Conservation (phyloP, 1,140 invertebrate species). For the Musca domestica region DNA sequence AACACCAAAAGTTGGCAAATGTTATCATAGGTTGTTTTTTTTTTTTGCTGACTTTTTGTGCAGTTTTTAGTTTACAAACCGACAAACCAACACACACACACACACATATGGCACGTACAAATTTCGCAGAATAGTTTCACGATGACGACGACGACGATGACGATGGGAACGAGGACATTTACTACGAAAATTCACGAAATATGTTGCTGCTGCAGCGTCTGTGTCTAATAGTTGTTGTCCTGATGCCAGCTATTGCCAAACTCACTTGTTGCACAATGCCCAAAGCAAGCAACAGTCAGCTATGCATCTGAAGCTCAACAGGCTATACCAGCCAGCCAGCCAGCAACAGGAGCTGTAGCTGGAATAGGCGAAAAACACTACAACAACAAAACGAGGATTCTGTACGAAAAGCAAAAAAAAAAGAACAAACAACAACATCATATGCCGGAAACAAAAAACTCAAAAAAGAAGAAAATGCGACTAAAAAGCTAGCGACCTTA, state of each 20-base stretch:
- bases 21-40: background rate
- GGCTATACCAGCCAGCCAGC: background rate
- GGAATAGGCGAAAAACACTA: background rate
- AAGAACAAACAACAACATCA: background rate
- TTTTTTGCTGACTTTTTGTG: background rate
- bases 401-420: background rate
- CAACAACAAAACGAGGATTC: background rate
- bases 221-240: conserved; percentile 46
- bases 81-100: no score
- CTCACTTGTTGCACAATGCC: conserved; percentile 53
- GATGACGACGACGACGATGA: background rate
- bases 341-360: conserved; percentile 8
- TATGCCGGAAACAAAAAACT: background rate
- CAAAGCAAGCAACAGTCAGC: conserved; percentile 23
- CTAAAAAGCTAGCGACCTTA: no score
- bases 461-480: background rate
- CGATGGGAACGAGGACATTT: background rate
- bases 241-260: conserved; percentile 53
- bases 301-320: background rate
- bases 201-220: no score
- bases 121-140: background rate
- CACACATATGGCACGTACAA: background rate
- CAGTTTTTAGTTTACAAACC: background rate
- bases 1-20: conserved; percentile 1
- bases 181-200: background rate